phyloP scores from a whole-genome alignment of 30 jellyfish, hydroid and myxozoan species.

The Hydractinia symbiolongicarpus region DNA sequence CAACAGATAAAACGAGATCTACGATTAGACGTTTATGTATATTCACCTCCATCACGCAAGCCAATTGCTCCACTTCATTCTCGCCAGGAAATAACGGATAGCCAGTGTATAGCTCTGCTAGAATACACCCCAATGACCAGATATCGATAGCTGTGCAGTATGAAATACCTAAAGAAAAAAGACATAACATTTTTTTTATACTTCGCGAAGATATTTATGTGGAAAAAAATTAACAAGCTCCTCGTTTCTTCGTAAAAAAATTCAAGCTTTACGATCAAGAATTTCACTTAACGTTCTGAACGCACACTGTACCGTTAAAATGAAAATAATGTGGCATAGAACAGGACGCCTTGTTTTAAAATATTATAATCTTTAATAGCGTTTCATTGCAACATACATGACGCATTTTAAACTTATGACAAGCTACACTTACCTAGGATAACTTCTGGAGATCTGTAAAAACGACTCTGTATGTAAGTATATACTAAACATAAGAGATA shows the following conservation, averaged over 20 bases:
- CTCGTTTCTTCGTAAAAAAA: no score
- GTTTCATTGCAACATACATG: no score
- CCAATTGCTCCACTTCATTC: conserved; percentile 89
- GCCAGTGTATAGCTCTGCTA: conserved; percentile 87
- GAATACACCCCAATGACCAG: conserved; percentile 93
- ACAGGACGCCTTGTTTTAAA: no score
- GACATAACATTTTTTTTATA: neutral
- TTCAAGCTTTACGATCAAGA: no score
- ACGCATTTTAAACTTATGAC: no score
- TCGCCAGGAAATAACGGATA: conserved; percentile 90
- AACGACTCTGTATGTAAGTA: conserved; percentile 83
- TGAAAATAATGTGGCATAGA: no score
- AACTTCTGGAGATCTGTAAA: conserved; percentile 91
- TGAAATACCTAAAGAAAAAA: conserved; percentile 50
- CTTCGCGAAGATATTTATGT: no score
- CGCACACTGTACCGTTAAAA: no score
- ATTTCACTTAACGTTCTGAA: no score
- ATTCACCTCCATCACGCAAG: conserved; percentile 87
- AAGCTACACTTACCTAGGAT: conserved; percentile 49
- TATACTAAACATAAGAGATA: conserved; percentile 37
- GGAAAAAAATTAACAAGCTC: no score
- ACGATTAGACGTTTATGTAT: no score
- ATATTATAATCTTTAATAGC: no score
- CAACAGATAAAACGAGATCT: neutral
- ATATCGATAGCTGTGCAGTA: conserved; percentile 81